Conservation (phyloP, 2,888 invertebrate species). For the Lepidochrysops patricia region DNA sequence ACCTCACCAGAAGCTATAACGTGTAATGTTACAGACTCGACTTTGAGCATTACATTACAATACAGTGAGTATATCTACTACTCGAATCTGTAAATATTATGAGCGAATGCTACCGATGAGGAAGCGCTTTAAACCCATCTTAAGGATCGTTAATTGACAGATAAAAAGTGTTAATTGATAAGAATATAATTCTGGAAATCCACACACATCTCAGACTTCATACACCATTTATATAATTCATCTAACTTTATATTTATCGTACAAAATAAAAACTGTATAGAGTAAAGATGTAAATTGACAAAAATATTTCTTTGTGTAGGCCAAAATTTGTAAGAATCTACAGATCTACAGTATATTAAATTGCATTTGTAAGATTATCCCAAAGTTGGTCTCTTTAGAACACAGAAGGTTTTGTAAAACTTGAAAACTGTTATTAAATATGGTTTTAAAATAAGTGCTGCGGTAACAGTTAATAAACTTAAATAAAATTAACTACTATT, state of each 20-base stretch:
- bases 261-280: slow-evolving; percentile 15
- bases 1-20: too few species aligned
- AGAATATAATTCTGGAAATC: slow-evolving; percentile 22
- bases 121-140: not conserved
- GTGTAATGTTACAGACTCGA: too few species aligned
- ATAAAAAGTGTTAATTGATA: slow-evolving; percentile 19
- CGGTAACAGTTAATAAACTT: not conserved
- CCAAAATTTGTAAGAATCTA: slow-evolving; percentile 16
- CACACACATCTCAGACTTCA: slow-evolving; percentile 23
- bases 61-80: too few species aligned
- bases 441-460: slow-evolving; percentile 1
- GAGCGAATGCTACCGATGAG: too few species aligned
- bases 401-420: slow-evolving; percentile 26
- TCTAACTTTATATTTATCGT: slow-evolving; percentile 12
- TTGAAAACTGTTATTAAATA: slow-evolving; percentile 18
- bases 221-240: slow-evolving; percentile 9
- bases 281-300: slow-evolving; percentile 14
- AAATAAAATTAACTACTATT: slow-evolving; percentile 16
- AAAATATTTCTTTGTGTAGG: slow-evolving; percentile 19
- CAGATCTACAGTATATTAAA: slow-evolving; percentile 35
- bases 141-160: slow-evolving; percentile 18
- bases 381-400: slow-evolving; percentile 33
- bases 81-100: too few species aligned
- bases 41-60: too few species aligned
- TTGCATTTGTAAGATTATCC: slow-evolving; percentile 19